Conservation (phyloP, 2,797 vertebrate species). For the Pangasius sanitwongsei region DNA sequence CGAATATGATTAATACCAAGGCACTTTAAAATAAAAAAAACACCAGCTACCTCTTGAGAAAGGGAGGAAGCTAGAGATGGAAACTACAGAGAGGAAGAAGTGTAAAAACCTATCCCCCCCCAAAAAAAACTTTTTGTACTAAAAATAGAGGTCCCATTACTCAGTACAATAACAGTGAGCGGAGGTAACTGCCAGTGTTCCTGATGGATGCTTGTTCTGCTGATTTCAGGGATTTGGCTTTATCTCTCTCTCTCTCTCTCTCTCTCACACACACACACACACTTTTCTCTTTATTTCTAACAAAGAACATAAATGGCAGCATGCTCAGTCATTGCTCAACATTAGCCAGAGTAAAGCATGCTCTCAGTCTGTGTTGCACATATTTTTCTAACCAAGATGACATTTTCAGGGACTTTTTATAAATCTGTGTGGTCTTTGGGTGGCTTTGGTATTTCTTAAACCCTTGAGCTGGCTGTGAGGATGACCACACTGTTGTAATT, state of each 20-base stretch:
- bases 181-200: neutral
- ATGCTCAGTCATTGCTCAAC: conserved; percentile 16
- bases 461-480: conserved; percentile 41
- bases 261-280: too few relatives aligned
- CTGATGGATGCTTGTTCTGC: conserved; percentile 5
- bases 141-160: conserved; percentile 16
- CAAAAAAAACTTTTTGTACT: neutral
- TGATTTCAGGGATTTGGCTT: conserved; percentile 13
- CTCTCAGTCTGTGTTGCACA: conserved; percentile 19
- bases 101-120: neutral
- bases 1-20: conserved; percentile 17
- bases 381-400: conserved; percentile 36
- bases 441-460: conserved; percentile 36
- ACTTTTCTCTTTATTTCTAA: conserved; percentile 1
- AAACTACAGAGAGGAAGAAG: neutral
- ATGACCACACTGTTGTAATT: conserved; percentile 40
- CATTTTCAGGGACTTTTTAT: conserved; percentile 34
- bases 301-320: conserved; percentile 22
- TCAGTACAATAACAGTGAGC: neutral
- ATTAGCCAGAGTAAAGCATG: conserved; percentile 1
- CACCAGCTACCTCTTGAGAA: neutral
- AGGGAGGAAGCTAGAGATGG: neutral
- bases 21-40: neutral
- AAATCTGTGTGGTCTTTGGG: conserved; percentile 27
- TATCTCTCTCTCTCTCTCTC: neutral